Evolutionary conservation across 2,888 invertebrate species (phyloP).

Genomic region (Coelopa pilipes): DNA sequence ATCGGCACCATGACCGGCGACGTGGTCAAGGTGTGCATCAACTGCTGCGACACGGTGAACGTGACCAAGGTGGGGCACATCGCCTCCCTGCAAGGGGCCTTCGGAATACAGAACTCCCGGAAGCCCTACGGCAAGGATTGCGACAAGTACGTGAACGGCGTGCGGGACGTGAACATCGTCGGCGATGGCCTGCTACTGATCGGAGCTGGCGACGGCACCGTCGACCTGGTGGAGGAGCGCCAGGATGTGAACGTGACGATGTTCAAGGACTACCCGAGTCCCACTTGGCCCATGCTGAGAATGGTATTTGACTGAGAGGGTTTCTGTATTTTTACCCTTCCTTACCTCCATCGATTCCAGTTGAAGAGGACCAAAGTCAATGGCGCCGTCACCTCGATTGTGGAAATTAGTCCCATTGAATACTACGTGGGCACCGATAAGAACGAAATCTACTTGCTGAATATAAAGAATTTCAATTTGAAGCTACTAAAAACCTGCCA

Average conservation of each 20-base stretch:
- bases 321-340: not conserved
- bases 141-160: slow-evolving; percentile 66
- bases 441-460: slow-evolving; percentile 85
- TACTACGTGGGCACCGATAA: slow-evolving; percentile 80
- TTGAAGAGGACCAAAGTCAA: slow-evolving; percentile 71
- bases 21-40: slow-evolving; percentile 65
- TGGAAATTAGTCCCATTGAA: slow-evolving; percentile 70
- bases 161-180: slow-evolving; percentile 74
- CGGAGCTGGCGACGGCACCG: slow-evolving; percentile 86
- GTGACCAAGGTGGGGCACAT: slow-evolving; percentile 50
- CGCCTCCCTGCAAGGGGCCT: slow-evolving; percentile 69
- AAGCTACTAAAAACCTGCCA: slow-evolving; percentile 85
- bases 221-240: slow-evolving; percentile 77
- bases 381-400: slow-evolving; percentile 80
- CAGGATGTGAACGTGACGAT: slow-evolving; percentile 58
- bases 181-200: slow-evolving; percentile 75
- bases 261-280: slow-evolving; percentile 66
- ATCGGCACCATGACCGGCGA: slow-evolving; percentile 87
- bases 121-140: slow-evolving; percentile 65
- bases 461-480: slow-evolving; percentile 74
- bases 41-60: slow-evolving; percentile 64
- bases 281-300: slow-evolving; percentile 71
- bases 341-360: slow-evolving; percentile 55
- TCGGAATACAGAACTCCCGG: slow-evolving; percentile 65
- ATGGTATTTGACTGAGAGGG: slow-evolving; percentile 64